Evolutionary conservation across 1,140 invertebrate species (phyloP).

Genomic region (Batillaria attramentaria): DNA sequence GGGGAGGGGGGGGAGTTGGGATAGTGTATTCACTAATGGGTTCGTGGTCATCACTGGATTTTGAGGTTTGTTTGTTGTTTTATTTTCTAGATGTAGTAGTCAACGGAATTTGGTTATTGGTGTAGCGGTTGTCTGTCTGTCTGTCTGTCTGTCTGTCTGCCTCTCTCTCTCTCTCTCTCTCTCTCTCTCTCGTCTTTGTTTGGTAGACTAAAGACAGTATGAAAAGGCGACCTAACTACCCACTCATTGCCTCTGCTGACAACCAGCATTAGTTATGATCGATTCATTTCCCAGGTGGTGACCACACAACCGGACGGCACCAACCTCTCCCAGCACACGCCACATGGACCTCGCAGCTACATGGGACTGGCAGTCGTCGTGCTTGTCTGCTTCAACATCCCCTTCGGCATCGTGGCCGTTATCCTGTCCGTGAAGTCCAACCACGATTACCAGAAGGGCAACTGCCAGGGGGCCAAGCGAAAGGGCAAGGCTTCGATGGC

Average conservation of each 20-base stretch:
- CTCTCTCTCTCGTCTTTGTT: background rate
- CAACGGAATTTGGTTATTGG: too few species aligned
- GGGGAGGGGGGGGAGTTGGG: too few species aligned
- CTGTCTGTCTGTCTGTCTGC: too few species aligned
- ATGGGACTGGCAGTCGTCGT: constrained; percentile 47
- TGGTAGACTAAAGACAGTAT: background rate
- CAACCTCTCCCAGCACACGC: constrained; percentile 28
- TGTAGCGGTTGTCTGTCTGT: too few species aligned
- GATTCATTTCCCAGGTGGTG: constrained; percentile 14
- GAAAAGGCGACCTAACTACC: background rate
- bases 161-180: background rate
- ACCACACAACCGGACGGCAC: constrained; percentile 40
- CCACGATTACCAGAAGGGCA: constrained; percentile 38
- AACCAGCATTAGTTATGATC: background rate
- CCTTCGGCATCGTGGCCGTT: constrained; percentile 42
- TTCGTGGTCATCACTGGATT: too few species aligned
- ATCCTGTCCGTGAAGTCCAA: constrained; percentile 44
- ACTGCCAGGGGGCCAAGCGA: constrained; percentile 19
- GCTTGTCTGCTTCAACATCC: constrained; percentile 44
- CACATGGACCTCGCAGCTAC: constrained; percentile 35
- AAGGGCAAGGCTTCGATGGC: constrained; percentile 44
- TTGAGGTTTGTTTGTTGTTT: too few species aligned
- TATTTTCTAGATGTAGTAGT: too few species aligned
- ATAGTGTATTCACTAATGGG: too few species aligned
- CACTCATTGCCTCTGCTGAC: background rate